phyloP scores from a whole-genome alignment of 2,113 vertebrate genomes.

The Caranx melampygus region DNA sequence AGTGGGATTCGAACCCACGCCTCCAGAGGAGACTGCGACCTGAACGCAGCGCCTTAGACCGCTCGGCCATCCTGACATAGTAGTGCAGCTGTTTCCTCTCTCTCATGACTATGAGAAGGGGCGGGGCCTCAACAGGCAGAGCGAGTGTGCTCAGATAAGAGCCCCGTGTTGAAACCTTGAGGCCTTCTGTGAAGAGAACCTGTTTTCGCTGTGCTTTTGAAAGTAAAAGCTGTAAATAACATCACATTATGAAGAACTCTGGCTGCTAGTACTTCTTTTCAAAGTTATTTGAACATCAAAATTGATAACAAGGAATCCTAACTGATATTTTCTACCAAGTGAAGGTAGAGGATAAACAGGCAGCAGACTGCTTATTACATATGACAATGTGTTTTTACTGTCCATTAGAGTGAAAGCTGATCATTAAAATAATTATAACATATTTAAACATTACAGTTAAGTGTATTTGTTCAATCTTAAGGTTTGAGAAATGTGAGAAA shows the following conservation, averaged over 20 bases:
- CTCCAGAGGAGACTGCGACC: conserved; percentile 83
- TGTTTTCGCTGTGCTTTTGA: conserved; percentile 1
- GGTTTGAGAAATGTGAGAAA: no score
- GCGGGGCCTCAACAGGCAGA: neutral
- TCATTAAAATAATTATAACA: no score
- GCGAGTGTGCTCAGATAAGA: conserved; percentile 14
- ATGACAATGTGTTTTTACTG: no score
- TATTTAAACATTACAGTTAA: no score
- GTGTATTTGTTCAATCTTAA: no score
- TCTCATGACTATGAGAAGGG: neutral
- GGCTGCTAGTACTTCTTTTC: neutral
- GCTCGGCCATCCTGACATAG: conserved; percentile 78
- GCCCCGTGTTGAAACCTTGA: neutral
- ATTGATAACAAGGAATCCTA: no score
- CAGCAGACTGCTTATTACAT: no score
- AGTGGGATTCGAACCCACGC: conserved; percentile 84
- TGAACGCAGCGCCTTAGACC: conserved; percentile 83
- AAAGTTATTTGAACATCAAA: no score
- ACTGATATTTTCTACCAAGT: no score
- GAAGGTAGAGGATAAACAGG: no score
- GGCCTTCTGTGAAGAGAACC: neutral
- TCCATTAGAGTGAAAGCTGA: no score
- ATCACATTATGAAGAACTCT: neutral
- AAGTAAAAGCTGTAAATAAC: neutral
- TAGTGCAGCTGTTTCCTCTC: neutral